phyloP scores from a whole-genome alignment of 2,113 vertebrate species.

The Bufo bufo region DNA sequence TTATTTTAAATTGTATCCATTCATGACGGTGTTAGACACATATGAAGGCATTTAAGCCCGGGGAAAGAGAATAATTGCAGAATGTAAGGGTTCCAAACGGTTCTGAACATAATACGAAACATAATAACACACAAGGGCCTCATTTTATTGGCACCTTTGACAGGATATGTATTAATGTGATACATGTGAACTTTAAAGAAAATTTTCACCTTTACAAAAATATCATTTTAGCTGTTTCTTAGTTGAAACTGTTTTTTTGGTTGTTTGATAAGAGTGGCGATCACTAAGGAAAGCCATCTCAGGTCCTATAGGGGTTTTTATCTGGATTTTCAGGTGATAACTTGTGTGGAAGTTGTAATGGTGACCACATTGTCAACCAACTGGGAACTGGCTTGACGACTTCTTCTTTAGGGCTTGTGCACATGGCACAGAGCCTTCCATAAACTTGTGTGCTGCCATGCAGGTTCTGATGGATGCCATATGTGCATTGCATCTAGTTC shows the following conservation, averaged over 20 bases:
- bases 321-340: too few species aligned
- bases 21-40: conserved; percentile 8
- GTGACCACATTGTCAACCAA: too few species aligned
- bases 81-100: not conserved
- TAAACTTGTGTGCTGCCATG: too few species aligned
- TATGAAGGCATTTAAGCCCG: not conserved
- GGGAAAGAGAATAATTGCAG: not conserved
- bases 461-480: too few species aligned
- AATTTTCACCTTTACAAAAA: not conserved
- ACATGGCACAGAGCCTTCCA: too few species aligned
- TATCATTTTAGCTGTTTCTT: not conserved
- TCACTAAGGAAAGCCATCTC: too few species aligned
- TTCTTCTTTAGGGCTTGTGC: too few species aligned
- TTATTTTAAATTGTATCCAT: conserved; percentile 40
- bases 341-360: too few species aligned
- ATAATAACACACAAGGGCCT: conserved; percentile 9
- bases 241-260: not conserved
- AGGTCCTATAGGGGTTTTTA: too few species aligned
- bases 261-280: not conserved
- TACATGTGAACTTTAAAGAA: not conserved
- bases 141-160: conserved; percentile 20
- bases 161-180: not conserved
- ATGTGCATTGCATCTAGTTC: too few species aligned
- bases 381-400: too few species aligned
- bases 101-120: not conserved